Conservation (phyloP, 35 echinoderm and acorn worm genomes). For the Chiridota heheva region DNA sequence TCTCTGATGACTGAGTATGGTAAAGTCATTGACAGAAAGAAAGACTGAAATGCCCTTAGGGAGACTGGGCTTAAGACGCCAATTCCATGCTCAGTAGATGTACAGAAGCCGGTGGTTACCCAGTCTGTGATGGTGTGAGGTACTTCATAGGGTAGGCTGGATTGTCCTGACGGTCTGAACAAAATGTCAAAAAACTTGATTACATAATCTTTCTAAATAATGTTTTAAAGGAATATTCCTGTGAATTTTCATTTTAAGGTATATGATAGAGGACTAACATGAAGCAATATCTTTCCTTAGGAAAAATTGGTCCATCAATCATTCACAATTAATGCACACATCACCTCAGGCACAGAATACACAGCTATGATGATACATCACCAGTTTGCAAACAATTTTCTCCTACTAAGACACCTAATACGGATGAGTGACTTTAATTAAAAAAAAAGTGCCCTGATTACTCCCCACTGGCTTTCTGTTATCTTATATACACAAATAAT, state of each 20-base stretch:
- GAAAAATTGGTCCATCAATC: too few relatives aligned
- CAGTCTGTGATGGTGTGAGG: conserved; percentile 96
- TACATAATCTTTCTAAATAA: background rate
- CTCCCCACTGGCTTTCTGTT: too few relatives aligned
- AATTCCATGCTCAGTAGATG: conserved; percentile 62
- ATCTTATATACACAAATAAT: too few relatives aligned
- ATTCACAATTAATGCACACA: too few relatives aligned
- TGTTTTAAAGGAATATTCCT: background rate
- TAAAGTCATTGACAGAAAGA: conserved; percentile 79
- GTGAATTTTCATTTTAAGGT: too few relatives aligned
- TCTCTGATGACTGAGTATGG: conserved; percentile 90
- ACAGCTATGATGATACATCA: background rate
- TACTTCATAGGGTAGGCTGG: conserved; percentile 30
- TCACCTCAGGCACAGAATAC: too few relatives aligned
- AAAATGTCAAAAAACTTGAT: background rate
- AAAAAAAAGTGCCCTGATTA: background rate
- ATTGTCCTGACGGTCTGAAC: conserved; percentile 30
- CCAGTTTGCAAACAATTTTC: too few relatives aligned
- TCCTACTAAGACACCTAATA: too few relatives aligned
- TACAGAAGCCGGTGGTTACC: conserved; percentile 87
- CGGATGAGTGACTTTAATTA: too few relatives aligned
- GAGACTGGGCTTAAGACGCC: conserved; percentile 65
- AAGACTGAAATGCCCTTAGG: conserved; percentile 80
- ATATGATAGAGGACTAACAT: too few relatives aligned
- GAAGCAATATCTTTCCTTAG: too few relatives aligned